Evolutionary conservation across 2,797 vertebrate species (phyloP), one percentile per base, ranked within the genome.

Genomic region (Sebastes minor): DNA sequence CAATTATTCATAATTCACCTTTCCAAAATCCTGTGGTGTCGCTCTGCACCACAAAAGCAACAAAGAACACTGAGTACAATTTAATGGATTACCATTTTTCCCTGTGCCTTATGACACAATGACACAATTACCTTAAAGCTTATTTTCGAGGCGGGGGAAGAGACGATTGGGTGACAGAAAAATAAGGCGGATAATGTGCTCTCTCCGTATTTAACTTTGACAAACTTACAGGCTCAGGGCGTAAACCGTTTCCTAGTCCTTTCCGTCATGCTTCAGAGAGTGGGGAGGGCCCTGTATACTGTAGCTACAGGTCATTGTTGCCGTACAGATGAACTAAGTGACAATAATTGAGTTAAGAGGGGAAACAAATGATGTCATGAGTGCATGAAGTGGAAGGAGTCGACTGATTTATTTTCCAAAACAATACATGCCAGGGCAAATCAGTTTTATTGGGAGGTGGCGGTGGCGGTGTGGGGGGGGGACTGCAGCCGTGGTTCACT

Each of bases 281-380:
- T 66, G 74, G 74, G 84, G 38, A 65, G 78, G 72, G 78, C 79
- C 62, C 68, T 75, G 73, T 68, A 18, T 80, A 74, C 67, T 90
- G 85, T 86, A 89, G 84, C 89, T 92, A 92, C 93, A 93, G 90
- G 92, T 94, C 92, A 94, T 76, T 85, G 83, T 85, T 92, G 91
- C 80, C 90, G 86, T 86, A 69, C 86, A 94, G 89, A 93, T 95
- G 94, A 95, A 95, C 93, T 94, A 94, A 95, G 94, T 94, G 93
- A 94, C 93, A 95, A 94, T 94, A 95, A 95, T 94, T 94, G 93
- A 94, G 92, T 94, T 95, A 95, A 94, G 91, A 94, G 91, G 94
- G 93, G 86, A 92, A 93, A 93, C 89, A 93, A 95, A 95, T 94
- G 81, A 94, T 94, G 93, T 92, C 91, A 94, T 64, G 74, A 86